Evolutionary conservation across 2,888 invertebrate genomes (phyloP), one percentile per base, ranked within the genome.

Genomic region (Brachycybe producta): DNA sequence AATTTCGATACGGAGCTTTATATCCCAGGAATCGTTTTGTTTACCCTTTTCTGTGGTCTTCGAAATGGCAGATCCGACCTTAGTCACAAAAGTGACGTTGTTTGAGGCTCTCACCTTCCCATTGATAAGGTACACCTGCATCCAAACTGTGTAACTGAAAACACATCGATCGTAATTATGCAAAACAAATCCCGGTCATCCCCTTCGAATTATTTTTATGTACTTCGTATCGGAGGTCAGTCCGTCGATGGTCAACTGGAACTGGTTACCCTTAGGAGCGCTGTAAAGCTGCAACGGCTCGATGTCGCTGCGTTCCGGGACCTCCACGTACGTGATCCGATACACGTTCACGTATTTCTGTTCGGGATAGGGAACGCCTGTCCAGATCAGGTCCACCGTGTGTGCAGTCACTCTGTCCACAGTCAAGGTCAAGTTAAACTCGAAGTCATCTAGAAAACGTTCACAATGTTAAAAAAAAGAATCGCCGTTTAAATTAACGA

Each of bases 321-420:
- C 80, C 64, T 82, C 80, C 32, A 24, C 26, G 65, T 82, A 83
- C 56, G 86, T 84, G 1, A 85, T 85, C 49, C 87, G 75, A 69
- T 84, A 88, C 60, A 90, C 85, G 58, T 87, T 83, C 44, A 90
- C 84, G 70, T 82, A 88, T 64, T 88, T 84, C 64, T 88, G 87
- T 55, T 86, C 83, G 0, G 90, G 90, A 58, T 83, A 78, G 0
- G 90, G 90, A 0, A 90, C 80, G 0, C 90, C 90, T 43, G 72
- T 77, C 85, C 87, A 88, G 4, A 76, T 74, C 5, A 90, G 74
- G 61, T 84, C 84, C 0, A 83, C 81, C 8, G 81, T 80, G 46
- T 78, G 79, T 0, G 84, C 74, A 56, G 84, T 84, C 0, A 87
- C 77, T 53, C 80, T 75, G 13, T 79, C 77, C 0, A 82, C 79